phyloP scores from a whole-genome alignment of 2,888 invertebrate genomes.

The Maniola hyperantus region DNA sequence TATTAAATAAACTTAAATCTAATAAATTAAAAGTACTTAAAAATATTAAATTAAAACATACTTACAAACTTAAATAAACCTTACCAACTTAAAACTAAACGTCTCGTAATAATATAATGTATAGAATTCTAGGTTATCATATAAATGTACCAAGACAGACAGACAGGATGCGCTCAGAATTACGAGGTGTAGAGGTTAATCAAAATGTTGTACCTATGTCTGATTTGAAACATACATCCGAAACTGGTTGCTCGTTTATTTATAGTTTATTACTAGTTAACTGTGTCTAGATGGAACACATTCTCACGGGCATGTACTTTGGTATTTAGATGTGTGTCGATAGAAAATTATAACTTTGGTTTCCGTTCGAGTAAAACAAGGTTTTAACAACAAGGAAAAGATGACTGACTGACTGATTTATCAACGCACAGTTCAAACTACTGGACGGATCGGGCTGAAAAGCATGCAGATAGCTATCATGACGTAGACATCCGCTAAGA shows the following conservation, averaged over 20 bases:
- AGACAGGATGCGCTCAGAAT: slow-evolving; percentile 24
- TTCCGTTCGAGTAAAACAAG: neutral
- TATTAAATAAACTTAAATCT: too few relatives aligned
- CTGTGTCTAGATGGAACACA: slow-evolving; percentile 4
- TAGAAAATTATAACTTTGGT: neutral
- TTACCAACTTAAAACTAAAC: too few relatives aligned
- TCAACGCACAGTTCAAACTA: too few relatives aligned
- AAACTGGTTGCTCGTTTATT: slow-evolving; percentile 19
- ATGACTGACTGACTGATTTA: too few relatives aligned
- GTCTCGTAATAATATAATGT: too few relatives aligned
- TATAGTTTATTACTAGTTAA: slow-evolving; percentile 16
- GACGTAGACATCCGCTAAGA: too few relatives aligned
- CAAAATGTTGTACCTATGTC: slow-evolving; percentile 29
- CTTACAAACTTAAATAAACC: too few relatives aligned
- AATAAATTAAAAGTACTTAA: too few relatives aligned
- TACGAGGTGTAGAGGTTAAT: slow-evolving; percentile 34
- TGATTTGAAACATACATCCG: slow-evolving; percentile 23
- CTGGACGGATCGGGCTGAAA: too few relatives aligned
- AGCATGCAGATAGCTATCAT: too few relatives aligned
- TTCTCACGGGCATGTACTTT: slow-evolving; percentile 4
- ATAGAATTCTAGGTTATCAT: neutral
- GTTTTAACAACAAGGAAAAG: too few relatives aligned
- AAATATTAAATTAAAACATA: too few relatives aligned
- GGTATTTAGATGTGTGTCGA: neutral
- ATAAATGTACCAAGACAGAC: neutral